Conservation (phyloP, 37 sponge, comb jelly and placozoan species). For the Amphimedon queenslandica region DNA sequence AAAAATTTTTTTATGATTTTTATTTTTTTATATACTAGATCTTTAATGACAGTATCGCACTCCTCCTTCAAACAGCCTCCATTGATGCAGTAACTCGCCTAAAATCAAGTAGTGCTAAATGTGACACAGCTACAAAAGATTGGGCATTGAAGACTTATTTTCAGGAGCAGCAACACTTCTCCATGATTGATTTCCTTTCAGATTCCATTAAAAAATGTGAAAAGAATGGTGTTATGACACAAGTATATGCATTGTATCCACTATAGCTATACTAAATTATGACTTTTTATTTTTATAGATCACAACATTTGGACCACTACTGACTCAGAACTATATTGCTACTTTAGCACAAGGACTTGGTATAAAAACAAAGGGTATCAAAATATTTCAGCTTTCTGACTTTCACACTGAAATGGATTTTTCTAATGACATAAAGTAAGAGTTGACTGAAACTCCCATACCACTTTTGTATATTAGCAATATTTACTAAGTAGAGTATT, state of each 20-base stretch:
- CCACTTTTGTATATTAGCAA: too few species aligned
- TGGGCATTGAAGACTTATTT: slow-evolving; percentile 25
- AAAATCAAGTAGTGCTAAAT: neutral
- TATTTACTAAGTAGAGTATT: too few species aligned
- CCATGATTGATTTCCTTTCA: slow-evolving; percentile 25
- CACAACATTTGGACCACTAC: slow-evolving; percentile 78
- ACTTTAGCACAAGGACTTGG: neutral
- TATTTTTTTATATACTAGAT: neutral
- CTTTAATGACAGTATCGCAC: neutral
- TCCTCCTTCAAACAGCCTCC: slow-evolving; percentile 58
- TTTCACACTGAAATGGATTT: slow-evolving; percentile 83
- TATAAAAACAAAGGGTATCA: neutral
- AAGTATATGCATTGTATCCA: too few species aligned
- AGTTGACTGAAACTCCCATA: too few species aligned
- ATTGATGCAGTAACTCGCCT: slow-evolving; percentile 64
- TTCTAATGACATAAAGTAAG: slow-evolving; percentile 56
- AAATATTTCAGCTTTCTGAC: slow-evolving; percentile 48
- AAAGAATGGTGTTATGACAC: too few species aligned
- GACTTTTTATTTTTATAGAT: slow-evolving; percentile 44
- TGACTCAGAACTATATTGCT: slow-evolving; percentile 23
- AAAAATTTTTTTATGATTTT: too few species aligned
- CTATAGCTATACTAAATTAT: too few species aligned
- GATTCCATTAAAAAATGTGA: too few species aligned
- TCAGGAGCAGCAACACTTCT: slow-evolving; percentile 34
- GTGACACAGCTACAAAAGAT: neutral